Conservation (phyloP, 1,140 invertebrate genomes). For the Eupeodes corollae region DNA sequence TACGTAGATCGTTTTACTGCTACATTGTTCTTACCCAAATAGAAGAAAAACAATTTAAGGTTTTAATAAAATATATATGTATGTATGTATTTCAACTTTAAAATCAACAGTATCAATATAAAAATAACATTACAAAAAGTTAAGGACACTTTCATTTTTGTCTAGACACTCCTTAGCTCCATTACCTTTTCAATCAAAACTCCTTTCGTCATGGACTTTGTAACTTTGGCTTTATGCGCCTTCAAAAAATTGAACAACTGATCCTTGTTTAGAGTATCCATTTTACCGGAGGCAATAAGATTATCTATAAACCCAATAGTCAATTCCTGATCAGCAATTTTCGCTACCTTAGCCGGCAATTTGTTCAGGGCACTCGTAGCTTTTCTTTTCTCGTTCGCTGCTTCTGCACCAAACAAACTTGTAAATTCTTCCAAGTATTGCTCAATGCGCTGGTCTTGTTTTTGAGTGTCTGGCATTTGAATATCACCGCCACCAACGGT, state of each 20-base stretch:
- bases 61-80: too few relatives aligned
- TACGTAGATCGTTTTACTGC: too few relatives aligned
- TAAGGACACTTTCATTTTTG: too few relatives aligned
- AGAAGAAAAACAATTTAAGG: too few relatives aligned
- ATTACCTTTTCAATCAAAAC: conserved; percentile 9
- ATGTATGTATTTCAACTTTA: too few relatives aligned
- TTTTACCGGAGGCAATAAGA: conserved; percentile 10
- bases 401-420: conserved; percentile 14
- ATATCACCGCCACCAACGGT: conserved; percentile 13
- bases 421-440: conserved; percentile 18
- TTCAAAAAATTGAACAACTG: conserved; percentile 19
- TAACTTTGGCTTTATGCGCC: conserved; percentile 7
- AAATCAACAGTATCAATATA: too few relatives aligned
- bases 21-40: too few relatives aligned
- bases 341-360: conserved; percentile 13
- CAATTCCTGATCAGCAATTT: conserved; percentile 18
- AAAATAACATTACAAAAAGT: too few relatives aligned
- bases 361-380: conserved; percentile 5
- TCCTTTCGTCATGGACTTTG: conserved; percentile 9
- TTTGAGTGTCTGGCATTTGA: conserved; percentile 17
- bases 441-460: conserved; percentile 26
- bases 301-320: conserved; percentile 12
- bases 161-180: too few relatives aligned
- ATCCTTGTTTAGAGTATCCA: conserved; percentile 13
- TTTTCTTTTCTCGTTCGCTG: conserved; percentile 17